Base-by-base conservation (phyloP, 1,140 invertebrate species). In the Goniozus legneri region DNA sequence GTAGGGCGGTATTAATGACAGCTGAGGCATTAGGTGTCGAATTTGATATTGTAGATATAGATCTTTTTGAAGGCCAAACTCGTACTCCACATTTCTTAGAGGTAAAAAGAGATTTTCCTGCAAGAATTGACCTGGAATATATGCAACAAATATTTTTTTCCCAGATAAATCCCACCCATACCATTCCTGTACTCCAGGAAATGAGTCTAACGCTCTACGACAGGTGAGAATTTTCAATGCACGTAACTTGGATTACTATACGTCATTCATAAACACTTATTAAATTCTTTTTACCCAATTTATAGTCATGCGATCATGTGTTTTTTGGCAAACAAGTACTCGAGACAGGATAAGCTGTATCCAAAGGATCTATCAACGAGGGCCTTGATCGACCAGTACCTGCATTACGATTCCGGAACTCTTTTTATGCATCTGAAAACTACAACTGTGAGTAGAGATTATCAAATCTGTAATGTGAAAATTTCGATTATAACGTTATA, bases 71-170 rank as follows among this genome's bases (percentile, higher is more conserved):
- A 1, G 79, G 80, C 0, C 86, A 89, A 50, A 81, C 88, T 43
- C 65, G 82, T 46, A 84, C 77, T 53, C 84, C 86, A 7, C 84
- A 89, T 64, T 91, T 80, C 64, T 4, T 88, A n/a, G 86, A 88
- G 78, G 86, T 88, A 76, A 56, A 47, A 42, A n/a, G n/a, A n/a
- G n/a, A n/a, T n/a, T n/a, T n/a, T n/a, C 24, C 24, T 27, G 24
- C 10, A 10, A 27, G 10, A 27, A 27, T 27, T 4, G 24, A 27
- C 10, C 4, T 10, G 24, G 24, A 27, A 27, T 6, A 27, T 27
- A 27, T 27, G 10, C 24, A 27, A 6, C 4, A 6, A 27, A 21
- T 20, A 40, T 46, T 58, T 35, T 62, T 64, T 3, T 62, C 59
- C 4, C 60, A 85, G 83, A 66, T 85, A 13, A 85, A 86, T 65